These are phyloP conservation scores for Liparis tanakae DNA, from an alignment of 2,797 vertebrate genomes.

Conservation along the genomic window DNA sequence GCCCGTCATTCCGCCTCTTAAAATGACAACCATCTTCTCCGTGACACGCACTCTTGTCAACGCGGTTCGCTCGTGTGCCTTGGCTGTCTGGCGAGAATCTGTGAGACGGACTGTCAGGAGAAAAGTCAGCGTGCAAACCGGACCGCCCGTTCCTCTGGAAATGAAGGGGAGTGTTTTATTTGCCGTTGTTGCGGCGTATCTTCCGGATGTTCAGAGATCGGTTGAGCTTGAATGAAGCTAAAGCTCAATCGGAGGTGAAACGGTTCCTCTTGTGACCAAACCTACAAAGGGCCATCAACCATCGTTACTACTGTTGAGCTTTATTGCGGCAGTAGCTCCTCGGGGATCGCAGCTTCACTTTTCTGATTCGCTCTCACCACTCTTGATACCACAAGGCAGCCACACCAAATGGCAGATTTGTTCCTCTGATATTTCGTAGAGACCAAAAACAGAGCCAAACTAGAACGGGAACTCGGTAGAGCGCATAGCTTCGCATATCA, in stretches of 20 bases:
- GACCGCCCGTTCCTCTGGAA: slow-evolving; percentile 20
- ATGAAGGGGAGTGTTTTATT: slow-evolving; percentile 12
- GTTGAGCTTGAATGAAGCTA: neutral
- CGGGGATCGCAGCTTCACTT: neutral
- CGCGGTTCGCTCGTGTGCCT: slow-evolving; percentile 52
- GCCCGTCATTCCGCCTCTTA: slow-evolving; percentile 53
- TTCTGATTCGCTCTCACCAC: neutral
- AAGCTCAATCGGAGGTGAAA: neutral
- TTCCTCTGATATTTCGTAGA: neutral
- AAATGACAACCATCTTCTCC: slow-evolving; percentile 52
- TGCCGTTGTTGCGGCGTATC: neutral
- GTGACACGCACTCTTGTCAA: slow-evolving; percentile 39
- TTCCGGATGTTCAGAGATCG: slow-evolving; percentile 14
- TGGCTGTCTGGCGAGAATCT: slow-evolving; percentile 52
- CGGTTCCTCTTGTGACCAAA: neutral
- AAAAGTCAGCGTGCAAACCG: slow-evolving; percentile 36
- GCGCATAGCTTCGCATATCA: no score
- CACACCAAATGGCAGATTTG: neutral
- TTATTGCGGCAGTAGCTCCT: neutral
- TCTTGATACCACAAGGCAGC: neutral
- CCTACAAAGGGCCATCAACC: neutral
- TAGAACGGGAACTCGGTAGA: no score
- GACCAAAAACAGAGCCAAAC: slow-evolving; percentile 6
- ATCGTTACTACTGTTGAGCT: neutral
- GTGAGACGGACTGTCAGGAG: slow-evolving; percentile 41